Evolutionary conservation across 1,140 invertebrate species (phyloP), one percentile per base, ranked within the genome.

Genomic region (Nixonia krombeini): DNA sequence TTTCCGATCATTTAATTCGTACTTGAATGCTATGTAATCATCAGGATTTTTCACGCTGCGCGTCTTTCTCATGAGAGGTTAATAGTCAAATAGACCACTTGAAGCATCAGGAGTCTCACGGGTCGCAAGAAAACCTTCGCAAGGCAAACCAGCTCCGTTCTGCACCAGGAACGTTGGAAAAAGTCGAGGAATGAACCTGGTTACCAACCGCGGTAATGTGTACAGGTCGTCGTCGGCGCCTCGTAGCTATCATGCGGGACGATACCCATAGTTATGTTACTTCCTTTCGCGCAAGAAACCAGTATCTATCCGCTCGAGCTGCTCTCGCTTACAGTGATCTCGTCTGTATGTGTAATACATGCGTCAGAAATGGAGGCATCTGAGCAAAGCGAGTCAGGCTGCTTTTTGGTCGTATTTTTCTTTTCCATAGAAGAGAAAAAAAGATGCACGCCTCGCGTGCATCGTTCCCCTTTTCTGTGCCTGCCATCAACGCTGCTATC

Each of bases 121-220:
- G 65, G 53, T 75, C 70, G 67, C 50, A 79, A 78, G 75, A 76
- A 76, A 80, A 64, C 70, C 72, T 79, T 79, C 72, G 70, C 78
- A 80, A 80, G 78, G 78, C 73, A 72, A 80, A 80, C 78, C 78
- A 64, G 76, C 74, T 74, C 28, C 53, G 57, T 46, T 45, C 63
- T 61, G 42, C 33, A 29, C 50, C 53, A 51, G 58, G 59, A 35
- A 50, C 38, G 44, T 17, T 33, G 50, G 51, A 68, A 68, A 68
- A 69, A 63, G 55, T 56, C 45, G 33, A 46, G 35, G 59, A 77
- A 76, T 61, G 59, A 63, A 51, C 71, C 63, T 59, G 71, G 68
- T 73, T 76, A 65, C 50, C 65, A 70, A 65, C 56, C 51, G 45
- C 65, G 65, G 59, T 69, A 76, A 63, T 51, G 55, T 53, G 63